phyloP scores from a whole-genome alignment of 2,113 vertebrate genomes.

The Edolisoma coerulescens region DNA sequence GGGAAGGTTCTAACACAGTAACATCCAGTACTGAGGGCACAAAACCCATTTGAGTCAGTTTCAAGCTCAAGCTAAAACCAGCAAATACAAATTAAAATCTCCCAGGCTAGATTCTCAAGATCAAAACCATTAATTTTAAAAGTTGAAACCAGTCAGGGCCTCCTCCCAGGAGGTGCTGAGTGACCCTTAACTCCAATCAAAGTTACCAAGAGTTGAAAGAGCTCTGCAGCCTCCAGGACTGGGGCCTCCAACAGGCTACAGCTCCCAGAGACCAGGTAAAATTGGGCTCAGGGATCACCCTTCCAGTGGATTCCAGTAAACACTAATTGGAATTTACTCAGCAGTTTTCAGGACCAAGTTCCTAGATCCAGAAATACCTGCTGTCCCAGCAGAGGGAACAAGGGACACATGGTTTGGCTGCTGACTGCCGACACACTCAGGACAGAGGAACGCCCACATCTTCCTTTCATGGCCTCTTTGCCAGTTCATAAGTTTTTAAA shows the following conservation, averaged over 20 bases:
- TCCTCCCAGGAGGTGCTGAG: background rate
- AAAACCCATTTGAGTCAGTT: background rate
- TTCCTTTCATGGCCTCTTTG: background rate
- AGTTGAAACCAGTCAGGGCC: background rate
- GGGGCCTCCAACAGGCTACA: background rate
- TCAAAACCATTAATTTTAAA: background rate
- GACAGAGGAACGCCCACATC: background rate
- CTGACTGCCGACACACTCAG: background rate
- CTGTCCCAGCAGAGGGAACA: background rate
- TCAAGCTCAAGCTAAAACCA: conserved; percentile 11
- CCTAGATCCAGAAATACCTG: background rate
- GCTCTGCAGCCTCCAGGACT: background rate
- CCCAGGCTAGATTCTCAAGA: background rate
- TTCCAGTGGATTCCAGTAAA: background rate
- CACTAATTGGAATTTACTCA: background rate
- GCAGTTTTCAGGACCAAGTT: background rate
- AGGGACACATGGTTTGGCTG: background rate
- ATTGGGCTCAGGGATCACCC: background rate
- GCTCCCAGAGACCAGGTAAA: background rate
- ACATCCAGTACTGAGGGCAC: background rate
- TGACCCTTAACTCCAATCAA: background rate
- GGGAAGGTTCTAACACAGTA: background rate
- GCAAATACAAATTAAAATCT: background rate
- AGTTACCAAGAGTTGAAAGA: background rate
- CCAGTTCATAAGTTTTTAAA: background rate